A percentile compares a stretch with the other conserved stretches of the same genome.
Evolutionary conservation across 2,113 vertebrate genomes (phyloP).

Genomic region (Mellivora capensis): DNA sequence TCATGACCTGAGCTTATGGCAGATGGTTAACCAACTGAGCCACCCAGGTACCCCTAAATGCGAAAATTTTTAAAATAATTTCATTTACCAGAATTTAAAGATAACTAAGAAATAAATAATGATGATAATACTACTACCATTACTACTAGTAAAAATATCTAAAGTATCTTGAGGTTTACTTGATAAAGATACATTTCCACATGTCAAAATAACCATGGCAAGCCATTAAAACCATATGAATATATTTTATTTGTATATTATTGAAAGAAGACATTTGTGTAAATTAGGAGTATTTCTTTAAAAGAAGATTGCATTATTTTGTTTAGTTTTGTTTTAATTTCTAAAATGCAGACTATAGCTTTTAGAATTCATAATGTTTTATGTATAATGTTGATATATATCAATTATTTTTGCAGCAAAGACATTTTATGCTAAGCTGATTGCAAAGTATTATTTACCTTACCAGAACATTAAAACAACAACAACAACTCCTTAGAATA

Average conservation of each 20-base stretch:
- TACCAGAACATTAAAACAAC: neutral
- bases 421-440: conserved; percentile 61
- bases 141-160: neutral
- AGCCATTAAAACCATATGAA: conserved; percentile 41
- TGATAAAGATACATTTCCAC: neutral
- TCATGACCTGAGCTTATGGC: neutral
- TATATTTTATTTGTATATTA: conserved; percentile 60
- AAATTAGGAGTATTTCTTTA: neutral
- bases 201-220: neutral
- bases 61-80: neutral
- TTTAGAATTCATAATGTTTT: conserved; percentile 72
- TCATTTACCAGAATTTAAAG: neutral
- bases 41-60: neutral
- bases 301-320: conserved; percentile 42
- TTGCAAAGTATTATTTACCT: conserved; percentile 62
- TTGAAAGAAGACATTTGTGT: conserved; percentile 61
- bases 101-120: neutral
- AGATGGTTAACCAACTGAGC: neutral
- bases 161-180: neutral
- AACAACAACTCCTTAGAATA: neutral
- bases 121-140: neutral
- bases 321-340: conserved; percentile 71
- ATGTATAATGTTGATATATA: conserved; percentile 71
- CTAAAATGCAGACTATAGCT: conserved; percentile 60
- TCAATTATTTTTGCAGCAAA: conserved; percentile 67